Base-by-base conservation (phyloP, 2,888 invertebrate species). In the Luffia ferchaultella region DNA sequence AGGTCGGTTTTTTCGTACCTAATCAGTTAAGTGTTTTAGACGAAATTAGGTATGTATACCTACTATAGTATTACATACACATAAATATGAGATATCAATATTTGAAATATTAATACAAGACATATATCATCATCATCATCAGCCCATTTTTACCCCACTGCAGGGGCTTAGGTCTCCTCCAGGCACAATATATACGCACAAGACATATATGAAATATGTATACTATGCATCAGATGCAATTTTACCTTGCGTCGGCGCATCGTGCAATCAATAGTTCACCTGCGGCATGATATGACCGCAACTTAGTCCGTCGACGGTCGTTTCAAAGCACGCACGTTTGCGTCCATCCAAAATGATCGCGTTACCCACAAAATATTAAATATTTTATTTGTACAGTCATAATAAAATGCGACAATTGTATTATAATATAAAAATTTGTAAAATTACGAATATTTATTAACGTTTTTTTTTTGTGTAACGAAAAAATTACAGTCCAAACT, bases 261-360 rank as follows among this genome's bases (percentile, higher is more conserved):
- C 30, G 3, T 30, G 3, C 12, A 30, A 30, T 30, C 30, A 30
- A 7, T 30, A 30, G n/a, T 45, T 20, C 15, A 16, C n/a, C 17
- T 18, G 18, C 16, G 15, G 43, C 16, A 40, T 17, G 40, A 20
- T 15, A 17, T 18, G 16, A 7, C 20, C 16, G 30, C 16, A 41
- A 19, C 16, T 49, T 44, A 49, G 49, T 49, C 30, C 9, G 40
- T 18, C 12, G 15, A 16, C 50, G 50, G 16, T 16, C 16, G 19
- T 16, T n/a, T n/a, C 1, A 19, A 16, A 19, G 46, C n/a, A 42
- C 46, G 46, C 41, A 50, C 50, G 49, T 45, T n/a, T 20, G 12
- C 30, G 30, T 30, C 30, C 5, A 30, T 12, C 3, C 30, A 30
- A 12, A 30, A 30, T 30, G 30, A 30, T 30, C 30, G 30, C 12